Evolutionary conservation across 1,140 invertebrate genomes (phyloP), one percentile per base, ranked within the genome.

Genomic region (Lordiphosa stackelbergi): DNA sequence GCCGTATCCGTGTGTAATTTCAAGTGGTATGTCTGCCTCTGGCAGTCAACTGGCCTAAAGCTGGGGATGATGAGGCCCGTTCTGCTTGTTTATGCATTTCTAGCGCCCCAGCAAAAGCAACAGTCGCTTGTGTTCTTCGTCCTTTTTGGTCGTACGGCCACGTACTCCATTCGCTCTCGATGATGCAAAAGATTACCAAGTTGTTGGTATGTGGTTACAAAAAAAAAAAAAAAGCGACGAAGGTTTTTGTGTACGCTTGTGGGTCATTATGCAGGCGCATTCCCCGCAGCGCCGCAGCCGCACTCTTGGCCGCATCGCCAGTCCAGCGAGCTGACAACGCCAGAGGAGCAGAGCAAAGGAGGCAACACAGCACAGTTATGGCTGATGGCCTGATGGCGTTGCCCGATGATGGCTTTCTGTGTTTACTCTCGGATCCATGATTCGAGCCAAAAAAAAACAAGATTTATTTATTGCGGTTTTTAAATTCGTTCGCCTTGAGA

Each of bases 381-480:
- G 19, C 37, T 28, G 5, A 13, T 42, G 53, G 13, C 52, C 42
- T 31, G 42, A 45, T 45, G 22, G 28, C 28, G 28, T 6, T 34
- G 28, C n/a, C 10, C 11, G 24, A 34, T 31, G 24, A 6, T 12
- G 38, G 51, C 31, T 36, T 9, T 49, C 13, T n/a, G 47, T 57
- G 31, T 37, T 16, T 43, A 35, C 13, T 35, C 42, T 35, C 13
- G 59, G 53, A 73, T 70, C 68, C 70, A 73, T 64, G 60, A 48
- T 28, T 79, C 46, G 65, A 24, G 59, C 24, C 11, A 40, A 46
- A 63, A 63, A 46, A 81, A 41, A 46, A 63, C 75, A 83, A 83
- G 77, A 81, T 81, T 81, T 81, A 81, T 81, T 81, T 81, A 83
- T 81, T 83, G 75, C 72, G 68, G 75, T 47, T 81, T 78, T 81